Conservation (phyloP, 2,113 vertebrate genomes). For the Cyprinus carpio region DNA sequence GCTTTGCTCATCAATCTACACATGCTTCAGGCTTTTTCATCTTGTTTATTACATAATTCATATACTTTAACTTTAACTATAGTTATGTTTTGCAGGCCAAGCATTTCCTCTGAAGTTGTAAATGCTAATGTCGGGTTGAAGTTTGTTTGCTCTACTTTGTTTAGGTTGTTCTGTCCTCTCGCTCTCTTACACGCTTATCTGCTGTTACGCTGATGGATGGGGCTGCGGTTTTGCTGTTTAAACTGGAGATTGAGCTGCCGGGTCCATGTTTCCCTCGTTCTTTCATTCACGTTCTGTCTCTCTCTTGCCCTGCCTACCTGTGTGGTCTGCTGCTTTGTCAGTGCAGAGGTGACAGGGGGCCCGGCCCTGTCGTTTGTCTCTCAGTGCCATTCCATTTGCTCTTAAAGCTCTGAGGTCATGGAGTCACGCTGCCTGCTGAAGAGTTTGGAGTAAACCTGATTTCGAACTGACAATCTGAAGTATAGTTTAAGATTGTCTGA, state of each 20-base stretch:
- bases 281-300: slow-evolving; percentile 15
- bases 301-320: slow-evolving; percentile 32
- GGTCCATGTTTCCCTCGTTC: slow-evolving; percentile 8
- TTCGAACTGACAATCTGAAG: slow-evolving; percentile 4
- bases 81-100: neutral
- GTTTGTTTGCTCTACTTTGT: slow-evolving; percentile 52
- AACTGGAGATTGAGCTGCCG: slow-evolving; percentile 26
- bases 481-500: neutral
- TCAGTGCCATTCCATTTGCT: slow-evolving; percentile 18
- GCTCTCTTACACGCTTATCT: slow-evolving; percentile 55
- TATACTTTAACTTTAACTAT: slow-evolving; percentile 1
- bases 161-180: slow-evolving; percentile 45
- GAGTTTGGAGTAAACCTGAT: slow-evolving; percentile 34
- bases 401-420: neutral
- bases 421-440: neutral
- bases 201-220: slow-evolving; percentile 18
- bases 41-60: slow-evolving; percentile 52
- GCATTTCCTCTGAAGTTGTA: slow-evolving; percentile 60
- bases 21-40: slow-evolving; percentile 56
- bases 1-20: slow-evolving; percentile 59
- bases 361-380: slow-evolving; percentile 44
- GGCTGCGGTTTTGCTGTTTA: slow-evolving; percentile 18
- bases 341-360: slow-evolving; percentile 49
- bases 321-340: slow-evolving; percentile 53
- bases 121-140: slow-evolving; percentile 65